These are phyloP conservation scores for Polymixis lichenea DNA, from an alignment of 2,888 invertebrate species.

Conservation along the genomic window DNA sequence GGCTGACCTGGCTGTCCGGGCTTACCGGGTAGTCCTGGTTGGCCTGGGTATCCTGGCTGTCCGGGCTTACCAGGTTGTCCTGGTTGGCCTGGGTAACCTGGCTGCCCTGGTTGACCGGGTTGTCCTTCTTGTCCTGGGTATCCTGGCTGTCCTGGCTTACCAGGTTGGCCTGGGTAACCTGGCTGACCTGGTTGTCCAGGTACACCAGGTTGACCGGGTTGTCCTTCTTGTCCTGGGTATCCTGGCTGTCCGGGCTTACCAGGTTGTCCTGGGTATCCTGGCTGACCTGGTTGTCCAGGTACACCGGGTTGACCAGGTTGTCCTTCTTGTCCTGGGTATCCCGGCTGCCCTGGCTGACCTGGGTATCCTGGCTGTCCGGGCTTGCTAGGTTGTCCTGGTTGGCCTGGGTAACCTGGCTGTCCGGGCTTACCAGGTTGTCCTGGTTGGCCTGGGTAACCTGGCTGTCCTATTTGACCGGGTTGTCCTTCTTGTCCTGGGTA, in stretches of 20 bases:
- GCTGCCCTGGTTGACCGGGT: constrained; percentile 14
- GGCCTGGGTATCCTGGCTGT: constrained; percentile 12
- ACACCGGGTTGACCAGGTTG: constrained; percentile 7
- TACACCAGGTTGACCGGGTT: neutral
- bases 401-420: constrained; percentile 15
- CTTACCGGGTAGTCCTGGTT: constrained; percentile 52
- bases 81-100: constrained; percentile 22
- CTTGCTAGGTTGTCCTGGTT: constrained; percentile 7
- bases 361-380: constrained; percentile 32
- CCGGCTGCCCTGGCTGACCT: constrained; percentile 11
- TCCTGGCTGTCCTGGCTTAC: constrained; percentile 4
- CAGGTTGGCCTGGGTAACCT: neutral
- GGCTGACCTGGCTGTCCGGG: constrained; percentile 59
- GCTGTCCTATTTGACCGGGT: constrained; percentile 56
- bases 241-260: constrained; percentile 52
- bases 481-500: constrained; percentile 54
- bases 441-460: constrained; percentile 24
- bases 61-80: constrained; percentile 19
- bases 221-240: constrained; percentile 8
- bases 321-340: constrained; percentile 42
- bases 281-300: neutral
- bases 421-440: constrained; percentile 28
- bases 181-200: neutral
- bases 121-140: constrained; percentile 9
- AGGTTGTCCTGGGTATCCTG: constrained; percentile 14